Base-by-base conservation (phyloP, 2,113 vertebrate genomes). In the Toxotes jaculatrix region DNA sequence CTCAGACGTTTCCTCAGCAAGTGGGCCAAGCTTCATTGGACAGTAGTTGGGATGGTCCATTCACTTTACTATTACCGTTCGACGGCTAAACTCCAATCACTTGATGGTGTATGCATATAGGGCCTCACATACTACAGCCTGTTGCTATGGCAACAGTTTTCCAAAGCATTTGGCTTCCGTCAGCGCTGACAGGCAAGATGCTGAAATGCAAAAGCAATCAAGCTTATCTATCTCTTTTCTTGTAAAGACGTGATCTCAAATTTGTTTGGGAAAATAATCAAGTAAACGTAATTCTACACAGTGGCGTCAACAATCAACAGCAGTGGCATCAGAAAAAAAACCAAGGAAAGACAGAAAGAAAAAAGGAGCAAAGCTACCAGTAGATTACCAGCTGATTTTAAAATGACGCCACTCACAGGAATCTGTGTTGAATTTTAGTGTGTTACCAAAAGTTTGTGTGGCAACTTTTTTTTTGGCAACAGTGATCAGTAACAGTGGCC, bases 141-240 rank as follows among this genome's bases (percentile, higher is more conserved):
- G 92, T 95, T 94, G 89, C 93, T 85, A 93, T 55, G 90, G 91
- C 85, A 93, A 94, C 92, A 70, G 73, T 62, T 69, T 79, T 73
- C 47, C 0, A 76, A 84, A 70, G 73, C 79, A 76, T 38, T 11
- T 9, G 56, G 84, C 68, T 84, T 82, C 82, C 16, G 65, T 77
- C 83, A 74, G 80, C 16, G 9, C 64, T 61, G 85, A 84, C 73
- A 84, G 80, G 73, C 80, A 60, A 79, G 79, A 87, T 66, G 82
- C 57, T 75, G 82, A 84, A 91, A 85, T 76, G 75, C 83, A 84
- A 77, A 82, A 77, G 77, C 87, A 91, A 89, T 92, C 88, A 87
- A 72, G 81, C 74, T 87, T 82, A 89, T 91, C 83, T 59, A 51
- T 45, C 38, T 70, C 49, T 74, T 74, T 79, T 79, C 68, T 74